Evolutionary conservation across 53 echinoderm and acorn worm species (phyloP).

Genomic region (Paracentrotus lividus): DNA sequence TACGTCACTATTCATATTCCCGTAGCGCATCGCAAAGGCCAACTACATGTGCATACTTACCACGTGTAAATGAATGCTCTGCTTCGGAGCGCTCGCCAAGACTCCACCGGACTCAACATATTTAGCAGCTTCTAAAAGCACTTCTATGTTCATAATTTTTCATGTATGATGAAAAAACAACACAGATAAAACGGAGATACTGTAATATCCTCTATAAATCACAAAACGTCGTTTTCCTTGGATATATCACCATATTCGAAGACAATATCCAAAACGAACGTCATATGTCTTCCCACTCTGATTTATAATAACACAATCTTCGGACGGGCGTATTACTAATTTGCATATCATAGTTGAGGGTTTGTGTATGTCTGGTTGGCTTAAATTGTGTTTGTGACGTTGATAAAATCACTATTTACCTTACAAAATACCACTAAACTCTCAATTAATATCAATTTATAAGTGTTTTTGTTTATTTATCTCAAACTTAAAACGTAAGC

Average conservation of each 20-base stretch:
- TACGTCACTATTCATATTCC: conserved; percentile 61
- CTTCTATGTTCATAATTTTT: conserved; percentile 92
- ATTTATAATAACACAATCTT: conserved; percentile 53
- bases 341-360: conserved; percentile 39
- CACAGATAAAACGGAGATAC: not conserved
- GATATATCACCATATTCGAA: conserved; percentile 53
- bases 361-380: not conserved
- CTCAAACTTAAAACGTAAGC: not conserved
- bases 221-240: conserved; percentile 8
- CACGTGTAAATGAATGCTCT: conserved; percentile 72
- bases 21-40: conserved; percentile 31
- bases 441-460: not conserved
- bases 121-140: conserved; percentile 94
- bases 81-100: not conserved
- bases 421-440: not conserved
- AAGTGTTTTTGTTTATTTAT: not conserved
- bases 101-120: conserved; percentile 81
- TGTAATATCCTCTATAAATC: conserved; percentile 22
- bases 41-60: conserved; percentile 71
- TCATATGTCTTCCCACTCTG: conserved; percentile 50
- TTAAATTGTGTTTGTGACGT: too few species aligned
- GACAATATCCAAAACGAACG: not conserved
- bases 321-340: conserved; percentile 51
- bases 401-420: too few species aligned
- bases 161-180: not conserved